These are phyloP conservation scores for Pogonomyrmex barbatus DNA, from an alignment of 1,140 invertebrate species.

Conservation along the genomic window DNA sequence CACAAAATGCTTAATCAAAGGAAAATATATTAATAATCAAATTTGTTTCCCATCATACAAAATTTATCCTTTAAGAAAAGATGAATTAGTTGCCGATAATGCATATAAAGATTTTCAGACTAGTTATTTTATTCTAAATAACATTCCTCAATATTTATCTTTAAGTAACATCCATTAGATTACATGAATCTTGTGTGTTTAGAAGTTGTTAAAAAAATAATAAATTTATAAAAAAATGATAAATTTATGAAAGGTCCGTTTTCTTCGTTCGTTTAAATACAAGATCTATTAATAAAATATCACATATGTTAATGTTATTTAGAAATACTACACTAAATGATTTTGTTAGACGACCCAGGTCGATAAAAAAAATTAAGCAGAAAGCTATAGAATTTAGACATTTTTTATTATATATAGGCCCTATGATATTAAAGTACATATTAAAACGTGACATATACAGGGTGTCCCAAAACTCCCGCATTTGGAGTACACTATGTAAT, in stretches of 20 bases:
- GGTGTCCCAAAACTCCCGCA: no score
- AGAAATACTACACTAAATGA: not conserved
- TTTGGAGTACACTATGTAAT: no score
- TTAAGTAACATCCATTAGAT: not conserved
- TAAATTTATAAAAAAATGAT: not conserved
- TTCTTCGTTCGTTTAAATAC: not conserved
- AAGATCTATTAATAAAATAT: conserved; percentile 21
- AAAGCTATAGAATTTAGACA: conserved; percentile 12
- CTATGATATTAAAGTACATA: not conserved
- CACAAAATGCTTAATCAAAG: not conserved
- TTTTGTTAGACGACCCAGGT: not conserved
- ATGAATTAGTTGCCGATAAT: not conserved
- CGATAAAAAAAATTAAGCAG: not conserved
- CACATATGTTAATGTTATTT: not conserved
- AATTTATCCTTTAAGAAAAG: not conserved
- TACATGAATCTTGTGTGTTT: not conserved
- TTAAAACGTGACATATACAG: no score
- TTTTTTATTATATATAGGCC: conserved; percentile 2
- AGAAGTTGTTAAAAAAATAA: not conserved
- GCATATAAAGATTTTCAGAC: not conserved
- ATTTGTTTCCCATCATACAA: no score
- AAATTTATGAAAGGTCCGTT: not conserved
- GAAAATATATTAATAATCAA: not conserved
- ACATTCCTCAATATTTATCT: not conserved
- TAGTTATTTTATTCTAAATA: not conserved